phyloP scores from a whole-genome alignment of 2,797 vertebrate genomes.

The Emydoidea blandingii region DNA sequence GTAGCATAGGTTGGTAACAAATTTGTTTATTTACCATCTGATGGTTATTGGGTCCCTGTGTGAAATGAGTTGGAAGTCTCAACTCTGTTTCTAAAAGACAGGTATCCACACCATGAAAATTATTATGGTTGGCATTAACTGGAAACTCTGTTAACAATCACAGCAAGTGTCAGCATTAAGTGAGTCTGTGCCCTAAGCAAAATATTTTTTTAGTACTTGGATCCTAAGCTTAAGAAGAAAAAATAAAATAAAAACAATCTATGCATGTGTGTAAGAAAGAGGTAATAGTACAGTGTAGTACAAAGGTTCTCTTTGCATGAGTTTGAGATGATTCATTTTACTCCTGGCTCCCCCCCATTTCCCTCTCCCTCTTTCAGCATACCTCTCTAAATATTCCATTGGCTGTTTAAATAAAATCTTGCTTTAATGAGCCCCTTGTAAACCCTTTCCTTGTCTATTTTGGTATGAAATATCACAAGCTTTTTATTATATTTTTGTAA shows the following conservation, averaged over 20 bases:
- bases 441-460: rapidly evolving
- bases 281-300: rapidly evolving
- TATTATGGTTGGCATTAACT: rapidly evolving
- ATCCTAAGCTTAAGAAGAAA: neutral
- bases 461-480: neutral
- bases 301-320: neutral
- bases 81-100: neutral
- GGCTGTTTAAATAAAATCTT: neutral
- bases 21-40: neutral
- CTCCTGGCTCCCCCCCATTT: neutral
- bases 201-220: neutral
- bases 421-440: neutral
- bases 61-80: neutral
- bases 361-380: neutral
- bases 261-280: neutral
- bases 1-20: rapidly evolving
- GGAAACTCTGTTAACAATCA: rapidly evolving
- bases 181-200: neutral
- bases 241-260: neutral
- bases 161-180: neutral
- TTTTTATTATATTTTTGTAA: neutral
- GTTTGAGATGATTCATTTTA: neutral
- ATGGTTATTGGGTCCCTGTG: neutral
- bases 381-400: neutral
- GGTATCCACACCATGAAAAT: rapidly evolving